These are phyloP conservation scores for Platysternon megacephalum DNA, from an alignment of 2,113 vertebrate genomes.

Conservation along the genomic window DNA sequence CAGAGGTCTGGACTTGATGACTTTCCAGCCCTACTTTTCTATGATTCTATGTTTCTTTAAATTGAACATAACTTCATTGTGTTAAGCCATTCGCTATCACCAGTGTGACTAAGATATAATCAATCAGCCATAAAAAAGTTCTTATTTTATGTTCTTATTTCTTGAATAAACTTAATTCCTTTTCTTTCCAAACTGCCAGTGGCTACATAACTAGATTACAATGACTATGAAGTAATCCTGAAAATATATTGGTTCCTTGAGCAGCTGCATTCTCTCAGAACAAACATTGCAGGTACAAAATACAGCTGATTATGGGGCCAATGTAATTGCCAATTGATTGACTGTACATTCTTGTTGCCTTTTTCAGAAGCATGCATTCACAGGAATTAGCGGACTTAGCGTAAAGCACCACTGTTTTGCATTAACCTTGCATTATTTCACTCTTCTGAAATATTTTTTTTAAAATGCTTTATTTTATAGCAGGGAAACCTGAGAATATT, in stretches of 20 bases:
- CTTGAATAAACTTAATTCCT: not conserved
- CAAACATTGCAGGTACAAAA: not conserved
- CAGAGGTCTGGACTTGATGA: not conserved
- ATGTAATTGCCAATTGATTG: not conserved
- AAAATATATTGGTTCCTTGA: not conserved
- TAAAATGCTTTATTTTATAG: not conserved
- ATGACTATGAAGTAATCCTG: not conserved
- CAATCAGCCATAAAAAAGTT: not conserved
- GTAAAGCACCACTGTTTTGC: not conserved
- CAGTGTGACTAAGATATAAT: not conserved
- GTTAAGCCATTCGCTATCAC: not conserved
- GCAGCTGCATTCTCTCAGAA: not conserved
- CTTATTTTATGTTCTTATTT: not conserved
- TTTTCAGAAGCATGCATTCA: not conserved
- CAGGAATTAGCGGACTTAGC: not conserved
- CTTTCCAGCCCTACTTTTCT: not conserved
- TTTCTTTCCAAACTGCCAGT: not conserved
- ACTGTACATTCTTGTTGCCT: not conserved
- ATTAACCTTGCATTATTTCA: not conserved
- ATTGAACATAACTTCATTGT: not conserved
- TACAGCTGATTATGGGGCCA: not conserved
- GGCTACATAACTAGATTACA: not conserved
- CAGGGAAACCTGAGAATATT: not conserved
- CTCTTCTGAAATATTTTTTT: not conserved
- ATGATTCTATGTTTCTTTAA: not conserved